These are phyloP conservation scores for Zygogramma bicolorata DNA, from an alignment of 2,888 invertebrate species.

Conservation along the genomic window DNA sequence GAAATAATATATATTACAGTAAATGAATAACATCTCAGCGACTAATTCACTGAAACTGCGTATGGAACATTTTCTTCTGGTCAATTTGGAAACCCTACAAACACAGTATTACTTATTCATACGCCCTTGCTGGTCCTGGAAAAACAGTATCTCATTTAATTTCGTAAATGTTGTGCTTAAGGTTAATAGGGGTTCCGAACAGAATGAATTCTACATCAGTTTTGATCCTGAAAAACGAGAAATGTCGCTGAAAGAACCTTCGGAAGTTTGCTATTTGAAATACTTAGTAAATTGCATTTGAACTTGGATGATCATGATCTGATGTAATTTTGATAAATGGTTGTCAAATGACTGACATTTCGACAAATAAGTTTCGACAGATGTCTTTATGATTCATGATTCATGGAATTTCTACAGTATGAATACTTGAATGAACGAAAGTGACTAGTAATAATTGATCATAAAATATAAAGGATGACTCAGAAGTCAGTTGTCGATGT, in stretches of 20 bases:
- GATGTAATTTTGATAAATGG: no score
- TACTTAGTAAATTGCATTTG: no score
- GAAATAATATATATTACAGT: no score
- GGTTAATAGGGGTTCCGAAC: conserved; percentile 30
- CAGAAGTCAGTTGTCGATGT: no score
- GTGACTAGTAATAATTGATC: no score
- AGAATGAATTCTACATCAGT: conserved; percentile 29
- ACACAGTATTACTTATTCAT: conserved; percentile 32
- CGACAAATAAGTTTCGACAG: neutral
- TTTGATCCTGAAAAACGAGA: neutral
- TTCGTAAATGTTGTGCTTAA: conserved; percentile 32
- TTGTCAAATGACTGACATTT: neutral
- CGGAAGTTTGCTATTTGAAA: neutral
- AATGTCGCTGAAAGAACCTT: neutral
- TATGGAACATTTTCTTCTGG: neutral
- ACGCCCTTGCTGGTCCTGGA: conserved; percentile 22
- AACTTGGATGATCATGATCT: no score
- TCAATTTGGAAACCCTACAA: conserved; percentile 20
- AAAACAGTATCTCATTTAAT: conserved; percentile 37
- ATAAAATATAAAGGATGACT: no score
- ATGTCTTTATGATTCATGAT: neutral
- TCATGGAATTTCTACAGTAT: no score
- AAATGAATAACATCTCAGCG: neutral
- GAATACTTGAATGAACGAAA: no score
- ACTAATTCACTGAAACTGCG: neutral